phyloP scores from a whole-genome alignment of 2,888 invertebrate species.

The Stenolophus ochropezus region DNA sequence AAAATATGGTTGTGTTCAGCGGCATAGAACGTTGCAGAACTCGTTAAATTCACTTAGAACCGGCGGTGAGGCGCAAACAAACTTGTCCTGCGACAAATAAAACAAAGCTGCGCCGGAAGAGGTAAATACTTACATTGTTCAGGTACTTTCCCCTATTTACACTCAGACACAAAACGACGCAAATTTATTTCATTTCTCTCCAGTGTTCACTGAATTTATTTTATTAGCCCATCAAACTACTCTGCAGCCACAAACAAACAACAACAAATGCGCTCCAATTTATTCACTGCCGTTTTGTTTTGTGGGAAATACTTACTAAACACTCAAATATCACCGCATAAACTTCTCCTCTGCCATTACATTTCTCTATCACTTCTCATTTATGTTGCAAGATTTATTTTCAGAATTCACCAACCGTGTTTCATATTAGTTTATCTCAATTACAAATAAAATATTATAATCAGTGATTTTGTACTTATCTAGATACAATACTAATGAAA shows the following conservation, averaged over 20 bases:
- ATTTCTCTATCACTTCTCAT: too few species aligned
- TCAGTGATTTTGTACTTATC: too few species aligned
- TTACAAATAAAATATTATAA: too few species aligned
- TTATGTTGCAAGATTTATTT: too few species aligned
- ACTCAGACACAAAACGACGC: constrained; percentile 14
- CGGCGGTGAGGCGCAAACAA: constrained; percentile 33
- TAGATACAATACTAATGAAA: too few species aligned
- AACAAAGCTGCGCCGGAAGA: constrained; percentile 25
- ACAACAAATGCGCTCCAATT: background rate
- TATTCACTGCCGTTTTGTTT: background rate
- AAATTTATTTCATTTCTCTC: constrained; percentile 25
- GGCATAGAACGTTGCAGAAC: constrained; percentile 10
- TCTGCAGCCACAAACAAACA: background rate
- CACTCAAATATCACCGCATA: too few species aligned
- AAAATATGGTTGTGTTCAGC: constrained; percentile 27
- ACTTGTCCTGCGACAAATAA: constrained; percentile 32
- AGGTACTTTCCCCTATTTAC: constrained; percentile 44
- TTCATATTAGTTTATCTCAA: too few species aligned
- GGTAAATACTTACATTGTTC: constrained; percentile 44
- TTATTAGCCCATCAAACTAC: background rate
- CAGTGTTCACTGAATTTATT: background rate
- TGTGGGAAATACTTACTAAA: too few species aligned
- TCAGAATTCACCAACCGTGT: too few species aligned
- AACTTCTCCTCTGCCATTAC: too few species aligned
- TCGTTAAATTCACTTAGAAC: constrained; percentile 47